Conservation (phyloP, 1,140 invertebrate species). For the Drosophila rhopaloa region DNA sequence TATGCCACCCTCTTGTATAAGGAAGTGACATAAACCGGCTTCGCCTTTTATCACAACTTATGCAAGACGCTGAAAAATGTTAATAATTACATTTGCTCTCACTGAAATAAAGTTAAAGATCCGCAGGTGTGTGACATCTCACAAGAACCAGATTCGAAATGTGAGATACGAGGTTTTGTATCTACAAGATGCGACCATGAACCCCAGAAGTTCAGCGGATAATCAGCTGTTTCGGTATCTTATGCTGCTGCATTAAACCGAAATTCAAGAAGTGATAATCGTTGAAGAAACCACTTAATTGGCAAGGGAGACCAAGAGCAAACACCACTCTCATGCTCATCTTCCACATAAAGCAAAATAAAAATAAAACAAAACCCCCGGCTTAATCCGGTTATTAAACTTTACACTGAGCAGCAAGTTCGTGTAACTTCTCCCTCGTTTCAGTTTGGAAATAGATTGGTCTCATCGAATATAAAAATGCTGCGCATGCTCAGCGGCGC, state of each 20-base stretch:
- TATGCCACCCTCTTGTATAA: conserved; percentile 25
- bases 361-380: conserved; percentile 37
- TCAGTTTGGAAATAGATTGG: conserved; percentile 20
- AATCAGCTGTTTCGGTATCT: conserved; percentile 40
- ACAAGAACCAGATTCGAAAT: conserved; percentile 15
- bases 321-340: conserved; percentile 19
- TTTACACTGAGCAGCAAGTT: conserved; percentile 57
- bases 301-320: conserved; percentile 9
- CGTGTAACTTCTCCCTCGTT: conserved; percentile 50
- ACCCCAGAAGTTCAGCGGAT: conserved; percentile 46
- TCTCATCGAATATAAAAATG: conserved; percentile 58
- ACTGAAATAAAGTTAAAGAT: conserved; percentile 9
- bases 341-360: conserved; percentile 18
- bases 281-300: conserved; percentile 29
- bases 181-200: conserved; percentile 36
- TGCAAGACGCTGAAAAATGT: conserved; percentile 33
- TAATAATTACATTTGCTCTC: conserved; percentile 49
- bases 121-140: conserved; percentile 33
- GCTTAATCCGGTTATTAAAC: conserved; percentile 81
- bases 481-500: conserved; percentile 63
- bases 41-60: conserved; percentile 48
- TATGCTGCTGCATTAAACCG: conserved; percentile 31
- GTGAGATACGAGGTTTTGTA: conserved; percentile 14
- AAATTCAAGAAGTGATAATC: background rate
- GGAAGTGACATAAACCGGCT: conserved; percentile 40